Conservation (phyloP, 2,113 vertebrate genomes). For the Salvelinus sp. region DNA sequence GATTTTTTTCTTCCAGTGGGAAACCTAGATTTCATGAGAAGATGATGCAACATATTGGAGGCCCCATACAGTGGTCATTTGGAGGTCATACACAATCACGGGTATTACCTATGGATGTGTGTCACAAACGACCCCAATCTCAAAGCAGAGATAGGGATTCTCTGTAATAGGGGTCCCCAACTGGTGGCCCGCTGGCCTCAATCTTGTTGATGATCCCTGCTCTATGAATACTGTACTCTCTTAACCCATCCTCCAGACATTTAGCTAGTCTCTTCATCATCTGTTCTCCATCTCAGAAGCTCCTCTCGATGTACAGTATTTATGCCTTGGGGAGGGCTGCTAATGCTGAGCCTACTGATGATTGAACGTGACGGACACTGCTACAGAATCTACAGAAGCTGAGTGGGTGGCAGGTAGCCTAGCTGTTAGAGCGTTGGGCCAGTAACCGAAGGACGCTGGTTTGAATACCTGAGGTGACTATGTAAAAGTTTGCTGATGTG, state of each 20-base stretch:
- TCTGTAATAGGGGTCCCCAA: too few species aligned
- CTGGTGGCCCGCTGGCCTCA: too few species aligned
- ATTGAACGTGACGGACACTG: slow-evolving; percentile 16
- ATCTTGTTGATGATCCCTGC: too few species aligned
- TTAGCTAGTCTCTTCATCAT: slow-evolving; percentile 30
- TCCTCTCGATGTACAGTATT: slow-evolving; percentile 5
- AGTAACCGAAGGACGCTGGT: too few species aligned
- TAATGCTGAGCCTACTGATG: slow-evolving; percentile 12
- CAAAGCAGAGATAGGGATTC: neutral
- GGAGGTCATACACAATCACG: too few species aligned
- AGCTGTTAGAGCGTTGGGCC: too few species aligned
- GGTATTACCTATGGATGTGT: too few species aligned
- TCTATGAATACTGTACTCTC: neutral
- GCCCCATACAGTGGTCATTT: neutral
- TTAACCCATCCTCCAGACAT: slow-evolving; percentile 19
- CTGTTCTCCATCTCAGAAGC: slow-evolving; percentile 18
- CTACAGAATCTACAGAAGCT: neutral
- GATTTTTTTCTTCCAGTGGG: too few species aligned
- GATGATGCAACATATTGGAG: neutral
- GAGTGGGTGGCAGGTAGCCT: too few species aligned
- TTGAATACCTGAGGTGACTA: too few species aligned
- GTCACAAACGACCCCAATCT: neutral
- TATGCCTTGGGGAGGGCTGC: slow-evolving; percentile 3
- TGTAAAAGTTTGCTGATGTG: too few species aligned
- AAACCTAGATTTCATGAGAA: too few species aligned